Evolutionary conservation across 2,888 invertebrate genomes (phyloP), one percentile per base, ranked within the genome.

Genomic region (Pachydiplax longipennis): DNA sequence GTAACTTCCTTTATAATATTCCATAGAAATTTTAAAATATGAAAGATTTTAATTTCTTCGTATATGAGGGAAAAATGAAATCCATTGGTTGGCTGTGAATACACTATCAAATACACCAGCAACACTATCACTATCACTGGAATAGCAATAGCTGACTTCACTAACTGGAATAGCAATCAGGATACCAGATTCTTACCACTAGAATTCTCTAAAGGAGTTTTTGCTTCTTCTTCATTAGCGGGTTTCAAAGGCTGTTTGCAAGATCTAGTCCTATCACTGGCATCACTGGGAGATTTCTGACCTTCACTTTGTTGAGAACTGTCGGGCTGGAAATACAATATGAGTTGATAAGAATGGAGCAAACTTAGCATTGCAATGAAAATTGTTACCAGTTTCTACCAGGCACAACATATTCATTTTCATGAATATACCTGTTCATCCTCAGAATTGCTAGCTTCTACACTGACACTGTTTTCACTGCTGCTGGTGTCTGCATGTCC

Each of bases 391-490:
- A 44, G 44, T 44, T 44, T 44, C 10, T 6, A 44, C 44, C 4
- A 8, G 44, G 10, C 37, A 37, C 37, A 37, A 44, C 1, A 44
- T 44, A 10, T 10, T 10, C 40, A 40, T 40, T 40, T 40, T 40
- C 6, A 5, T 40, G 6, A 44, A 4, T 44, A 44, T 93, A 94
- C 94, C 93, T 95, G 96, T 92, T 97, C 97, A 92, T 97, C 97
- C 92, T 97, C 97, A 0, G 97, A 97, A 94, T 97, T 97, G 92
- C 97, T 97, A 91, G 96, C 97, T 93, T 97, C 97, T 94, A 97
- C 96, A 94, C 97, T 97, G 91, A 97, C 97, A 92, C 97, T 97
- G 93, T 96, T 96, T 93, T 97, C 97, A 4, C 97, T 91, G 31
- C 90, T 44, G 53, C 25, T 92, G 80, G 90, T 90, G 4, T 80